Conservation (phyloP, 2,113 vertebrate species). For the Anarrhichthys ocellatus region DNA sequence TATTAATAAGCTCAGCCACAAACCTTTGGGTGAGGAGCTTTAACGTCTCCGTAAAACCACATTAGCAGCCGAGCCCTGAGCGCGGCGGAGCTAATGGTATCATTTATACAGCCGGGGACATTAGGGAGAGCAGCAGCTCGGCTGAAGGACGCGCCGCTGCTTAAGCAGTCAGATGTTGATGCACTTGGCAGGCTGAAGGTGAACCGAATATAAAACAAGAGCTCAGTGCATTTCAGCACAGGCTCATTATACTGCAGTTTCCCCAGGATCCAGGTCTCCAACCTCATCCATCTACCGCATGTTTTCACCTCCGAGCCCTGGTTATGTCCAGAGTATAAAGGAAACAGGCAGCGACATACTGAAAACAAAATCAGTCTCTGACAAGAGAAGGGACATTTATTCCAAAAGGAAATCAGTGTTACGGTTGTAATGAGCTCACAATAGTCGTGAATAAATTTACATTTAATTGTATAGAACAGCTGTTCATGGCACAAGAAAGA, state of each 20-base stretch:
- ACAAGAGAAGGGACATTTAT: not conserved
- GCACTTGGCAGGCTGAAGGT: conserved; percentile 49
- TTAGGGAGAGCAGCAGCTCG: conserved; percentile 30
- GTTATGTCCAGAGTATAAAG: not conserved
- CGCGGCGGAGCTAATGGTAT: conserved; percentile 23
- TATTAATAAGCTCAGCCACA: conserved; percentile 12
- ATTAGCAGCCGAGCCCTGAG: conserved; percentile 33
- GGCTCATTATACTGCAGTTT: conserved; percentile 21
- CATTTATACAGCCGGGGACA: conserved; percentile 33
- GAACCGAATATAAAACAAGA: conserved; percentile 57
- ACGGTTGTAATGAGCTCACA: not conserved
- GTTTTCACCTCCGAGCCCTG: not conserved
- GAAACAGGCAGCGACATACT: not conserved
- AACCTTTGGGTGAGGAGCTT: conserved; percentile 14
- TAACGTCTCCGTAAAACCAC: conserved; percentile 22
- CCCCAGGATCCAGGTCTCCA: conserved; percentile 6
- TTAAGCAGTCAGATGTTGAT: conserved; percentile 36
- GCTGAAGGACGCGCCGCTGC: conserved; percentile 54
- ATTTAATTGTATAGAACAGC: not conserved
- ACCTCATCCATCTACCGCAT: not conserved
- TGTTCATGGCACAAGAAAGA: not conserved
- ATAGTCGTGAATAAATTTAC: not conserved
- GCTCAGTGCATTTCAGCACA: conserved; percentile 32
- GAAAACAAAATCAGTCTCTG: not conserved
- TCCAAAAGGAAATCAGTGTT: not conserved